A percentile compares a stretch with the other conserved stretches of the same genome.
Evolutionary conservation across 2,113 vertebrate species (phyloP).

Genomic region (Platycercus adscitus): DNA sequence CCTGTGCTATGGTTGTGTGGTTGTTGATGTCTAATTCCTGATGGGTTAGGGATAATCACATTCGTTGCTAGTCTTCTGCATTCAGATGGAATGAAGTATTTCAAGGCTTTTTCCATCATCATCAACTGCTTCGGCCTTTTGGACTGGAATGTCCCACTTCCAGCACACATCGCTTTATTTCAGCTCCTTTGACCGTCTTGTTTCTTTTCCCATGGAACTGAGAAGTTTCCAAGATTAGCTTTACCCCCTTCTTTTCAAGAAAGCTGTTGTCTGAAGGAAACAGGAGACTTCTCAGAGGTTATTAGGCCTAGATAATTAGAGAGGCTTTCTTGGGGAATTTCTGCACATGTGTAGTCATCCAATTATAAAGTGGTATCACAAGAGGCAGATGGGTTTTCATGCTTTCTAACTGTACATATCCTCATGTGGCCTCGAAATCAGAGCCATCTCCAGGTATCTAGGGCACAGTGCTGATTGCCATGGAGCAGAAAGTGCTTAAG

Average conservation of each 20-base stretch:
- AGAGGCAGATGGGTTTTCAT: slow-evolving; percentile 44
- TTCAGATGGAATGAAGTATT: background rate
- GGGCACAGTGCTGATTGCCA: background rate
- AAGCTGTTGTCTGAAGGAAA: background rate
- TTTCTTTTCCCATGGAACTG: background rate
- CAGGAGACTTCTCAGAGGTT: background rate
- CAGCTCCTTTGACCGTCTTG: background rate
- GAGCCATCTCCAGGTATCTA: background rate
- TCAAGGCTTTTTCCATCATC: background rate
- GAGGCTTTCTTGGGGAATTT: slow-evolving; percentile 18
- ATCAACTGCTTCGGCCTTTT: background rate
- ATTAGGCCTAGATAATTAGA: slow-evolving; percentile 24
- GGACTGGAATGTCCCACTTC: background rate
- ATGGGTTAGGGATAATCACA: background rate
- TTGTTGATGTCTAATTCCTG: background rate
- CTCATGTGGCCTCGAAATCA: background rate
- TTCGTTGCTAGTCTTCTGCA: background rate
- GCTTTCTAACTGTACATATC: background rate
- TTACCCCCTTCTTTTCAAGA: background rate
- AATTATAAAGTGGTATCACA: background rate
- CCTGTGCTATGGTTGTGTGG: background rate
- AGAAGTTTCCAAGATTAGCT: background rate
- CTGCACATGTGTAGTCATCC: background rate
- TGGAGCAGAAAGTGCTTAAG: background rate
- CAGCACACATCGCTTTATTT: background rate